Percentiles rank a stretch among this genome's conserved stretches.
phyloP scores from a whole-genome alignment of 1,140 invertebrate genomes.

The Thalassaphorura encarpata region DNA sequence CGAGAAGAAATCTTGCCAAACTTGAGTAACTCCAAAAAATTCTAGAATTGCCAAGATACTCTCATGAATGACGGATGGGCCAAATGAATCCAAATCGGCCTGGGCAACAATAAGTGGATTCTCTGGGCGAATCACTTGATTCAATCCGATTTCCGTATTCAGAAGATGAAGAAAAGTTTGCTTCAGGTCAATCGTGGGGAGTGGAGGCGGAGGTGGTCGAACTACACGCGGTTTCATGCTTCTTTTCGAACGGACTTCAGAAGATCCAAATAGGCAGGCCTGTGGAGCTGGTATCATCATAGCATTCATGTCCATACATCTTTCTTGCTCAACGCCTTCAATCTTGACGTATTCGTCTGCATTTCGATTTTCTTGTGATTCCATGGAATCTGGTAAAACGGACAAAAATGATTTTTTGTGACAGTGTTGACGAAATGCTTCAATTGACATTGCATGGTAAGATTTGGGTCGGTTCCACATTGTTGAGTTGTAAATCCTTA shows the following conservation, averaged over 20 bases:
- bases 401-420: conserved; percentile 9
- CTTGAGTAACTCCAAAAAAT: conserved; percentile 6
- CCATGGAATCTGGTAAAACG: conserved; percentile 5
- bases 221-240: not conserved
- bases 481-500: conserved; percentile 8
- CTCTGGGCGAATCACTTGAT: conserved; percentile 2
- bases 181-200: conserved; percentile 8
- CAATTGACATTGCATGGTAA: not conserved
- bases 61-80: conserved; percentile 11
- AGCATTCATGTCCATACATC: too few relatives aligned
- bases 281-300: too few relatives aligned
- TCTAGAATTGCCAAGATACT: not conserved
- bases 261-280: too few relatives aligned
- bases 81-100: conserved; percentile 17
- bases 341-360: conserved; percentile 6
- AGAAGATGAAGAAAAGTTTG: conserved; percentile 14
- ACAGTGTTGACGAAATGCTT: conserved; percentile 1
- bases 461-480: conserved; percentile 7
- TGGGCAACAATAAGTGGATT: conserved; percentile 8
- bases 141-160: conserved; percentile 16
- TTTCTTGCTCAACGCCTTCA: too few relatives aligned
- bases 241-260: not conserved
- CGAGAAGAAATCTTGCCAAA: conserved; percentile 16
- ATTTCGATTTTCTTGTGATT: conserved; percentile 3
- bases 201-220: not conserved